Base-by-base conservation (phyloP, 1,140 invertebrate genomes). In the Lethocerus indicus region DNA sequence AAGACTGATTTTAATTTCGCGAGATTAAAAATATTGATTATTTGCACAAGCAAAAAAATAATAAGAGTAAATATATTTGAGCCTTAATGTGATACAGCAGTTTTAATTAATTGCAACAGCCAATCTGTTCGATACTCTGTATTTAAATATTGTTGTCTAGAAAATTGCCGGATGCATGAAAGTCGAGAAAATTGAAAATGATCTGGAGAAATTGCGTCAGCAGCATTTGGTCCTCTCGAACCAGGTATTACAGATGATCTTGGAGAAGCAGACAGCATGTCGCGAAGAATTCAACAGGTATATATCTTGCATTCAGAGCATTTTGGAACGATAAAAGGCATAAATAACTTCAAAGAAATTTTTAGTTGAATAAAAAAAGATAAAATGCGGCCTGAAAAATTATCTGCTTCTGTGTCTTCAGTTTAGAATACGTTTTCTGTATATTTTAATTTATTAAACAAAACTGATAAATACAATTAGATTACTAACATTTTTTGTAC, bases 161-260 rank as follows among this genome's bases (percentile, higher is more conserved):
- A 80, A 77, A 70, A 63, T 84, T n/a, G 72, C 78, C 1, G 66
- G 70, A 51, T 57, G 60, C 32, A 63, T 82, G 18, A 74, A 82
- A 51, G 71, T 74, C 27, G 71, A 79, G 52, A 66, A 79, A 36
- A 81, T 88, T 50, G 74, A 79, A 56, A 63, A 67, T 26, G 73
- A 78, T 51, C 74, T 78, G 53, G 74, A 75, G 52, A 71, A 73
- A 51, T 64, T 88, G 16, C 71, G 76, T 49, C 74, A 74, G 44
- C 84, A 89, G 60, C 75, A 87, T 49, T 73, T 79, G 63, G 86
- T 91, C 25, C 86, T 96, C 0, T 91, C 87, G 0, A 89, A 87
- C 56, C 86, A 90, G 66, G 83, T 94, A 0, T 73, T 92, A 0
- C 84, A 92, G 56, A 68, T 94, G 16, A 93, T 95, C 57, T 68